These are phyloP conservation scores for Campylomormyrus tamandua DNA, from an alignment of 2,113 vertebrate species.

Conservation along the genomic window DNA sequence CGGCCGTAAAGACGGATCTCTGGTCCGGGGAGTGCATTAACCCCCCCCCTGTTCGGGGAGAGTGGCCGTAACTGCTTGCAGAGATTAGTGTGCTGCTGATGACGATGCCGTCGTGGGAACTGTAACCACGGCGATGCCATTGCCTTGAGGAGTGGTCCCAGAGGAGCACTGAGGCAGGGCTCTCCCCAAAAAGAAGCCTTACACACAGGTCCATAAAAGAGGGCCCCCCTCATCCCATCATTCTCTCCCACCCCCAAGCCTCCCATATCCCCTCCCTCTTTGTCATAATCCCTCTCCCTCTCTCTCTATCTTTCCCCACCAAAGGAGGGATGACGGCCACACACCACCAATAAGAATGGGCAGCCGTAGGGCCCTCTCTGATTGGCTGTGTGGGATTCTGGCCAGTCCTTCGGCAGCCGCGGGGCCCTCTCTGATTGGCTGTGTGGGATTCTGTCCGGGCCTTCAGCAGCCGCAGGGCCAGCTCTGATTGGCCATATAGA, in stretches of 20 bases:
- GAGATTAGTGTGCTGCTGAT: not conserved
- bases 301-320: constrained; percentile 25
- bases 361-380: constrained; percentile 20
- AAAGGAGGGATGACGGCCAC: constrained; percentile 63
- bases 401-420: not conserved
- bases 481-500: constrained; percentile 23
- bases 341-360: constrained; percentile 56
- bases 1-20: constrained; percentile 9
- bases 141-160: not conserved
- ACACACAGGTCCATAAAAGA: not conserved
- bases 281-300: not conserved
- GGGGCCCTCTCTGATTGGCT: constrained; percentile 22
- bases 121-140: not conserved
- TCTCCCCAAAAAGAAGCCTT: not conserved
- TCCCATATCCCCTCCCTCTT: not conserved
- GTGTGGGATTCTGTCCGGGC: not conserved
- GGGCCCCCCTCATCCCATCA: not conserved
- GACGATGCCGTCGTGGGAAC: not conserved
- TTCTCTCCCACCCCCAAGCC: not conserved
- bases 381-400: not conserved
- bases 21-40: not conserved
- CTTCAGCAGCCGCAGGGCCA: not conserved
- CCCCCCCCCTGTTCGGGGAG: not conserved
- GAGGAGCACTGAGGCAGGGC: not conserved
- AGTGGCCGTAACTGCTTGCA: not conserved